Evolutionary conservation across 2,113 vertebrate genomes (phyloP).

Genomic region (Rhineura floridana): DNA sequence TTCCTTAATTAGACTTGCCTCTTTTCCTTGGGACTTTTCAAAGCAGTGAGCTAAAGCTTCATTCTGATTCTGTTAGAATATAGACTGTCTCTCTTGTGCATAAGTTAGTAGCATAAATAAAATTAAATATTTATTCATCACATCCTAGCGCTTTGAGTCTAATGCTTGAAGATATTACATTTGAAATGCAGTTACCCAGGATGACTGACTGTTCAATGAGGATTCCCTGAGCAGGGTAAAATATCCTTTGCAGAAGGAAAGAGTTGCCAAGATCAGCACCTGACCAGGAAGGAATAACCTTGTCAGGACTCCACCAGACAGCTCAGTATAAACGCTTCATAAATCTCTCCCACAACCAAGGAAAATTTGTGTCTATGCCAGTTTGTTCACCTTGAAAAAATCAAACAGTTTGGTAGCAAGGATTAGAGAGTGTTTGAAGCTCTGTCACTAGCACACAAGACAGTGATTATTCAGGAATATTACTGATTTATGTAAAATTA

Average conservation of each 20-base stretch:
- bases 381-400: constrained; percentile 63
- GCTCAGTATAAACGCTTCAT: constrained; percentile 37
- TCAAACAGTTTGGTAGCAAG: not conserved
- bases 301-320: constrained; percentile 47
- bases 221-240: not conserved
- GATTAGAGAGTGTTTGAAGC: constrained; percentile 13
- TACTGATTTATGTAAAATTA: constrained; percentile 61
- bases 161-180: constrained; percentile 3
- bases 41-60: constrained; percentile 24
- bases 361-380: not conserved
- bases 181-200: constrained; percentile 1
- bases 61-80: constrained; percentile 21
- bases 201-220: not conserved
- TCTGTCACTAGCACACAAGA: constrained; percentile 42
- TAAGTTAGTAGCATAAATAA: constrained; percentile 32
- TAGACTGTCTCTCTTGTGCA: constrained; percentile 14
- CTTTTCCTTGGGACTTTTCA: constrained; percentile 18
- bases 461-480: constrained; percentile 32
- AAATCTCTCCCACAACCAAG: constrained; percentile 36
- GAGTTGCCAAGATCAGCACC: not conserved
- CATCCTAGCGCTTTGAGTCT: not conserved
- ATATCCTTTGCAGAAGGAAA: not conserved
- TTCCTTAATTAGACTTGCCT: rapidly evolving
- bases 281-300: constrained; percentile 28
- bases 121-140: not conserved